Conservation (phyloP, 2,113 vertebrate genomes). For the Calonectris borealis region DNA sequence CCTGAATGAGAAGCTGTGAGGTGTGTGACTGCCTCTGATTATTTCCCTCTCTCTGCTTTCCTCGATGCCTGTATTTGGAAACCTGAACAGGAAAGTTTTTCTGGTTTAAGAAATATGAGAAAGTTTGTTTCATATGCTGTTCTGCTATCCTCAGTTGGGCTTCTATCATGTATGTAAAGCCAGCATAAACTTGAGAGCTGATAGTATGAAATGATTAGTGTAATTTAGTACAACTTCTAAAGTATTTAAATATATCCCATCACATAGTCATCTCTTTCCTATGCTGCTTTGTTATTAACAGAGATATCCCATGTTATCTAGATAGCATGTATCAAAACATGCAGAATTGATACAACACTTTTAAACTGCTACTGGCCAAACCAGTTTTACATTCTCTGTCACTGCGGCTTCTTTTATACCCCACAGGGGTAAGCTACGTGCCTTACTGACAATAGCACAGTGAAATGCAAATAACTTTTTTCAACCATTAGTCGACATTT, state of each 20-base stretch:
- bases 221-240: neutral
- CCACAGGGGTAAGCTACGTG: neutral
- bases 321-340: neutral
- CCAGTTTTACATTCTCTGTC: neutral
- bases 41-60: neutral
- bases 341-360: neutral
- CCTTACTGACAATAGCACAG: neutral
- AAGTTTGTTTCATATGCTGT: neutral
- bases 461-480: neutral
- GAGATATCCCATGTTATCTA: neutral
- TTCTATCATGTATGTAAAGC: neutral
- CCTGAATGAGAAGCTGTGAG: neutral
- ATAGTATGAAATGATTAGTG: neutral
- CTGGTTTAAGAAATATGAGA: neutral
- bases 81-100: neutral
- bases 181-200: neutral
- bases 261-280: neutral
- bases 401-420: neutral
- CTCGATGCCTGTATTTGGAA: accelerated
- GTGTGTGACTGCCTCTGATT: neutral
- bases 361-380: neutral
- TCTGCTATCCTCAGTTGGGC: neutral
- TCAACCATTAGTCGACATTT: neutral
- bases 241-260: neutral
- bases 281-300: neutral